These are phyloP conservation scores for Erebia epiphron DNA, from an alignment of 2,888 invertebrate species.

Conservation along the genomic window DNA sequence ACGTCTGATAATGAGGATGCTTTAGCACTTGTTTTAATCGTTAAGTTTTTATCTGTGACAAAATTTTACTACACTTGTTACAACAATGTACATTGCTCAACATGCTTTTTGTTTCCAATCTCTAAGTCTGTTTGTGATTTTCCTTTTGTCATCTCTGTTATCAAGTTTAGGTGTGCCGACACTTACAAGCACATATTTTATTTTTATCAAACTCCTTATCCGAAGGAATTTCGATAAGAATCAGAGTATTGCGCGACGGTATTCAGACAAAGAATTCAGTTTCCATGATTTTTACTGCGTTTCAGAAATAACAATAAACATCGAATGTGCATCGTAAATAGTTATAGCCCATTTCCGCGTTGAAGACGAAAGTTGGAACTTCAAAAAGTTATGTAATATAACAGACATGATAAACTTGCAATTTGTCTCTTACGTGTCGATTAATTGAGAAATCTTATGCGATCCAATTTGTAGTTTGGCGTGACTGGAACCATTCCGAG, in stretches of 20 bases:
- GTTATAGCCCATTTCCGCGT: conserved; percentile 20
- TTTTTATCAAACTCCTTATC: conserved; percentile 27
- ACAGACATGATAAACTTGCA: conserved; percentile 33
- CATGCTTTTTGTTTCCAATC: not conserved
- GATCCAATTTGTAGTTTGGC: conserved; percentile 42
- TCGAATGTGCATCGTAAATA: conserved; percentile 23
- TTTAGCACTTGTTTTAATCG: not conserved
- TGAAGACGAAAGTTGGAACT: conserved; percentile 28
- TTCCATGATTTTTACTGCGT: conserved; percentile 2
- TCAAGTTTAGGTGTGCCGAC: conserved; percentile 8
- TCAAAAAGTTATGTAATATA: conserved; percentile 25
- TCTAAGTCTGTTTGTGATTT: conserved; percentile 4
- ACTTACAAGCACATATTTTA: not conserved
- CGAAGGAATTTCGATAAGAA: conserved; percentile 27
- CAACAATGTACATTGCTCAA: not conserved
- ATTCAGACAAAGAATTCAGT: conserved; percentile 13
- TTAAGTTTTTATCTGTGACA: not conserved
- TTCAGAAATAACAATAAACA: conserved; percentile 24
- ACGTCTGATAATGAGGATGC: not conserved
- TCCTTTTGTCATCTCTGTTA: conserved; percentile 12
- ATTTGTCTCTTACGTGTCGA: conserved; percentile 39
- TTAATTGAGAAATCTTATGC: conserved; percentile 41
- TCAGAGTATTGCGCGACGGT: conserved; percentile 2
- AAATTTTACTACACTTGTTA: not conserved
- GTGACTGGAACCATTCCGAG: conserved; percentile 43